Evolutionary conservation across 2,113 vertebrate species (phyloP), one percentile per base, ranked within the genome.

Genomic region (Toxotes jaculatrix): DNA sequence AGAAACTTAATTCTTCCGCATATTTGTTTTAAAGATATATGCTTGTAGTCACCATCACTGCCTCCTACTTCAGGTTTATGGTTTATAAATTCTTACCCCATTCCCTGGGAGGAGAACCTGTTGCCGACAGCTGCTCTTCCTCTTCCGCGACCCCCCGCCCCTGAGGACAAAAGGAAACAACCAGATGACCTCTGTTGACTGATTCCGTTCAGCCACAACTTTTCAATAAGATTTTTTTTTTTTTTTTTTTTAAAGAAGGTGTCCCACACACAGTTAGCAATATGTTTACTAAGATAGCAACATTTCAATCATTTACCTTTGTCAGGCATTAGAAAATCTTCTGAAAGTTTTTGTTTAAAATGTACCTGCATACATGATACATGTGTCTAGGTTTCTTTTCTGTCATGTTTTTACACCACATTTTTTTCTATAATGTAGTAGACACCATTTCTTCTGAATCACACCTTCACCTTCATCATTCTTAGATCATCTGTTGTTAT

Each of bases 31-130:
- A 87, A 51, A 90, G 86, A 85, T 83, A 89, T 87, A 80, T 89
- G 80, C 86, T 91, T 90, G 85, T 69, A 83, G 77, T 76, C 17
- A 88, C 23, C 78, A 93, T 87, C 89, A 87, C 38, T 6, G 88
- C 14, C 84, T 87, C 6, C 21, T 12, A 66, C 6, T 34, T 63
- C 8, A 74, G 34, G 1, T 4, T 60, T 61, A 80, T 32, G 10
- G 73, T 43, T 45, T 19, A 67, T 8, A 66, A 31, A 32, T 56
- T 51, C 96, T 96, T 96, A 99, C 98, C 98, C 98, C 95, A 99
- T 97, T 95, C 96, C 96, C 94, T 97, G 97, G 74, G 95, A 91
- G 91, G 97, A 97, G 95, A 98, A 97, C 92, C 97, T 96, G 95
- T 95, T 97, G 87, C 96, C 97, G 42, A 88, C 94, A 92, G 94